Conservation (phyloP, 30 jellyfish, hydroid and myxozoan species). For the Hydractinia symbiolongicarpus region DNA sequence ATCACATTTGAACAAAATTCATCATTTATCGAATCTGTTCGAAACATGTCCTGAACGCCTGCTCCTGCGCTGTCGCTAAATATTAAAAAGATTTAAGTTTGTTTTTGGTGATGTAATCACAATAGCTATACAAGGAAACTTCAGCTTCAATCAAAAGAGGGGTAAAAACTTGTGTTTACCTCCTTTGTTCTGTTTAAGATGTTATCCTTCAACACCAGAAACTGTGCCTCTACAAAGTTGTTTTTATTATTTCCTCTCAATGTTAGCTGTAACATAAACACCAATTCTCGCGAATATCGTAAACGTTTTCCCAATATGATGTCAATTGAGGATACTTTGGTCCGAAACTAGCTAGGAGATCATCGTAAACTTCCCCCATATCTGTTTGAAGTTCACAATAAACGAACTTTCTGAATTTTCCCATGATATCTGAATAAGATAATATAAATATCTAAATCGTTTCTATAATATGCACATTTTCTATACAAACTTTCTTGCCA, state of each 20-base stretch:
- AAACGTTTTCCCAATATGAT: not conserved
- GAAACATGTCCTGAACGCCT: too few relatives aligned
- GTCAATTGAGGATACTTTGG: not conserved
- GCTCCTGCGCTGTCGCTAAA: too few relatives aligned
- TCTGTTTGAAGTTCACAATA: too few relatives aligned
- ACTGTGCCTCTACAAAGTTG: conserved; percentile 15
- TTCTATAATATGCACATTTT: not conserved
- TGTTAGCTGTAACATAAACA: not conserved
- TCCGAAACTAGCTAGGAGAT: too few relatives aligned
- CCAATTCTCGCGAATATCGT: not conserved
- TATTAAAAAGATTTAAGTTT: too few relatives aligned
- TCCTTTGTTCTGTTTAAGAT: not conserved
- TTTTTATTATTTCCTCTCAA: conserved; percentile 14
- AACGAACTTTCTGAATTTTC: too few relatives aligned
- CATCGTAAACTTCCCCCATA: too few relatives aligned
- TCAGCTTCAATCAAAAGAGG: too few relatives aligned
- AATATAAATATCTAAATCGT: too few relatives aligned
- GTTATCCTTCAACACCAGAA: conserved; percentile 4
- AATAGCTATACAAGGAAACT: too few relatives aligned
- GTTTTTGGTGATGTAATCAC: too few relatives aligned
- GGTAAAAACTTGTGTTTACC: not conserved
- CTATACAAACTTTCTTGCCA: not conserved
- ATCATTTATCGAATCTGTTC: not conserved
- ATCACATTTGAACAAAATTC: not conserved
- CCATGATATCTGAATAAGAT: too few relatives aligned